Base-by-base conservation (phyloP, 92 coral and sea anemone genomes). In the Epizoanthus scotinus region DNA sequence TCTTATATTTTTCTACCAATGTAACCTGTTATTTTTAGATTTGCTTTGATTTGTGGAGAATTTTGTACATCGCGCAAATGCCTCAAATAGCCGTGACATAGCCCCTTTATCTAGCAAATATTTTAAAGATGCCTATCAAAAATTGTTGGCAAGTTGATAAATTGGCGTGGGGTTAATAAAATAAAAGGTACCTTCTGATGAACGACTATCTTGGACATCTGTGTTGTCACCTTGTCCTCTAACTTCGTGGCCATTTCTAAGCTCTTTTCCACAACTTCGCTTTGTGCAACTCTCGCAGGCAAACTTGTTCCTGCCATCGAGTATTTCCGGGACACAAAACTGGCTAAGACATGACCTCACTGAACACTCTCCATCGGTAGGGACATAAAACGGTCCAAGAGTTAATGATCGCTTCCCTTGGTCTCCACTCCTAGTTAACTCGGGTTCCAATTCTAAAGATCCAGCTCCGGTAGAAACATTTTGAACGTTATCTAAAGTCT, bases 271-370 rank as follows among this genome's bases (percentile, higher is more conserved):
- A 34, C 67, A 73, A 67, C 79, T 69, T 28, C 83, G 71, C 73
- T 65, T 88, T 63, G 86, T 91, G 47, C 99, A 96, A 73, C 67
- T 87, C 50, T 91, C 96, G 58, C 99, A 96, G 1, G 93, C 89
- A 82, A 96, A 96, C 79, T 91, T 96, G 57, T 96, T 93, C 28
- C 62, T 84, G 1, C 99, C 99, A 25, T 93, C 93, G 7, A 96
- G 87, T 56, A 89, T 42, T 65, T 96, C 99, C 15, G 98, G 87
- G 3, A 89, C 84, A 83, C 99, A 96, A 71, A 96, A 96, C 82
- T 83, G 88, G 70, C 87, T 89, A 13, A 96, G 86, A 73, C 98
- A 93, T 3, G 96, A 89, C 89, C 77, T 80, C 12, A 93, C 91
- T 8, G 98, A 96, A 38, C 92, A 85, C 75, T 92, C 97, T 73